Evolutionary conservation across 1,140 invertebrate genomes (phyloP), one percentile per base, ranked within the genome.

Genomic region (Penaeus japonicus): DNA sequence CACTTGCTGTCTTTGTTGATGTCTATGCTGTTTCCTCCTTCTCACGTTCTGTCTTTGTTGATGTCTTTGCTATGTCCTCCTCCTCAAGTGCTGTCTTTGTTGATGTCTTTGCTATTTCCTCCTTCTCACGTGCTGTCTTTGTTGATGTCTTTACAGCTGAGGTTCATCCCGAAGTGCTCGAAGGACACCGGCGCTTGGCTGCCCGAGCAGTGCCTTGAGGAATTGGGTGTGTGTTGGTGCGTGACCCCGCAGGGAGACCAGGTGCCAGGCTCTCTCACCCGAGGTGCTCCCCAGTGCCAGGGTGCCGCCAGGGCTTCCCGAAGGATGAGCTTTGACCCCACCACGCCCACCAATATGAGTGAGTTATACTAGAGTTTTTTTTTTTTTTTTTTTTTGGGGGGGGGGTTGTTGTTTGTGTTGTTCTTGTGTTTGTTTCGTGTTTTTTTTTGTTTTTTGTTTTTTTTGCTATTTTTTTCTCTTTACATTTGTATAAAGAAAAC

Each of bases 161-260:
- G 94, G 62, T 96, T 96, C 92, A 93, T 95, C 70, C 96, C 96
- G 0, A 94, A 95, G 81, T 97, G 96, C 91, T 95, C 96, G 91
- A 92, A 94, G 18, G 93, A 94, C 53, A 95, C 93, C 4, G 96
- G 96, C 0, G 94, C 94, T 65, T 97, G 96, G 96, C 95, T 96
- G 89, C 92, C 96, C 0, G 94, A 97, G 3, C 96, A 97, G 92
- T 97, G 96, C 92, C 93, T 97, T 91, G 95, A 96, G 78, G 95
- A 96, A 91, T 94, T 96, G 87, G 95, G 95, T 7, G 95, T 97
- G 0, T 97, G 96, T 91, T 97, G 96, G 96, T 97, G 96, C 92
- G 96, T 97, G 0, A 96, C 95, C 89, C 94, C 94, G 20, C 94
- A 96, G 90, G 96, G 96, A 1, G 95, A 96, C 89, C 95, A 96